These are phyloP conservation scores for Henricia sp. DNA, from an alignment of 53 echinoderm and acorn worm genomes.

Conservation along the genomic window DNA sequence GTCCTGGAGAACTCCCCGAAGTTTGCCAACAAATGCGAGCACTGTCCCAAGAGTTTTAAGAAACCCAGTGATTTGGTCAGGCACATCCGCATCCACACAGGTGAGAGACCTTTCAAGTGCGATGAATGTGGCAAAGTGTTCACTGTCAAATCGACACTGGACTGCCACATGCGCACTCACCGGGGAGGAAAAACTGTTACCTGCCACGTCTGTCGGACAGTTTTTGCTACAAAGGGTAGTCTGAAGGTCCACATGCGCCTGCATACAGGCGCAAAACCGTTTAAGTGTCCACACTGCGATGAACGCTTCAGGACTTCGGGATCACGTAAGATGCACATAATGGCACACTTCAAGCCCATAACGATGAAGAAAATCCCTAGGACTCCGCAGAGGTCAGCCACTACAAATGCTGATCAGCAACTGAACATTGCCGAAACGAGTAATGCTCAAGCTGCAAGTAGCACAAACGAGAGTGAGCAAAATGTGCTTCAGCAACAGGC, in stretches of 20 bases:
- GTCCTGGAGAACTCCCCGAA: slow-evolving; percentile 75
- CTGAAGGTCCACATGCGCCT: slow-evolving; percentile 98
- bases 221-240: slow-evolving; percentile 95
- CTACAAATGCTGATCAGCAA: slow-evolving; percentile 54
- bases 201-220: slow-evolving; percentile 91
- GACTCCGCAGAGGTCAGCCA: slow-evolving; percentile 48
- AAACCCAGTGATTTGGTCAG: slow-evolving; percentile 95
- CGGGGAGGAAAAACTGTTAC: slow-evolving; percentile 82
- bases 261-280: slow-evolving; percentile 95
- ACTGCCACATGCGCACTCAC: slow-evolving; percentile 91
- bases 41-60: slow-evolving; percentile 92
- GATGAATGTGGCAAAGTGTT: slow-evolving; percentile 84
- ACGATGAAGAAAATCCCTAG: slow-evolving; percentile 67
- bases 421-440: slow-evolving; percentile 56
- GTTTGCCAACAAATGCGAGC: slow-evolving; percentile 82
- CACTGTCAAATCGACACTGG: slow-evolving; percentile 91
- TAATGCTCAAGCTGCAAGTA: slow-evolving; percentile 34
- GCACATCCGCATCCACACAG: slow-evolving; percentile 94
- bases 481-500: slow-evolving; percentile 54
- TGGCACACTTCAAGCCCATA: slow-evolving; percentile 81
- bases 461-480: slow-evolving; percentile 32
- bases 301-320: slow-evolving; percentile 95
- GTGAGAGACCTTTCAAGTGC: slow-evolving; percentile 95
- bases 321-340: slow-evolving; percentile 91
- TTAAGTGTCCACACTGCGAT: slow-evolving; percentile 92